These are phyloP conservation scores for Lepetodrilus schrolli DNA, from an alignment of 2,888 invertebrate species.

Conservation along the genomic window DNA sequence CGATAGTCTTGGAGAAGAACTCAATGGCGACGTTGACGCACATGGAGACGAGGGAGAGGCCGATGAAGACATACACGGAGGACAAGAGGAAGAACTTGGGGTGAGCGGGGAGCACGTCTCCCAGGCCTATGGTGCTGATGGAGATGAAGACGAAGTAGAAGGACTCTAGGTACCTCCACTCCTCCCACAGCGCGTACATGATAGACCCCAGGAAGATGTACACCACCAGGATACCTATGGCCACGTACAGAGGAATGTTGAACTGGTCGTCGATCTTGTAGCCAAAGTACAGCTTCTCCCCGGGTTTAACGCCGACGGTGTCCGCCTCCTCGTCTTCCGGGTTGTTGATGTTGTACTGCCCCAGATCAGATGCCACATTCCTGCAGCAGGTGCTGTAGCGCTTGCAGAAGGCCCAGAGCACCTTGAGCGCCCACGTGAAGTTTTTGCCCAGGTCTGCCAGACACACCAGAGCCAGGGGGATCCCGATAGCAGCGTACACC, in stretches of 20 bases:
- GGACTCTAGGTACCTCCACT: conserved; percentile 92
- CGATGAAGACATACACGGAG: conserved; percentile 93
- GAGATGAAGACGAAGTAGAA: conserved; percentile 98
- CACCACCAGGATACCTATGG: conserved; percentile 85
- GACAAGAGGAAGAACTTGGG: conserved; percentile 92
- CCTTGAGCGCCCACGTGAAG: conserved; percentile 92
- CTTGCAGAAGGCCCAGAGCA: conserved; percentile 81
- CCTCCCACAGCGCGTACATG: conserved; percentile 80
- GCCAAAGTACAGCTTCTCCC: conserved; percentile 39
- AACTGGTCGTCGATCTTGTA: conserved; percentile 82
- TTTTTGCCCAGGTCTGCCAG: conserved; percentile 95
- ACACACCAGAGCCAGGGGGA: conserved; percentile 94
- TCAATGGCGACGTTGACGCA: conserved; percentile 90
- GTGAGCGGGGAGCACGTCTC: conserved; percentile 90
- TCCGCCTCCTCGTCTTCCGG: background rate
- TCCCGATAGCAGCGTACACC: conserved; percentile 94
- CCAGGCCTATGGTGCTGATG: conserved; percentile 97
- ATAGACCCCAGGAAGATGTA: conserved; percentile 92
- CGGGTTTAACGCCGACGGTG: conserved; percentile 3
- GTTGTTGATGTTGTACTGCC: background rate
- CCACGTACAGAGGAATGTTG: conserved; percentile 92
- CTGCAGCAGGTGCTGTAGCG: conserved; percentile 72
- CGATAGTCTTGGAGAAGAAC: conserved; percentile 56
- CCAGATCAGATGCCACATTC: conserved; percentile 26
- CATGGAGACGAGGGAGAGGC: conserved; percentile 96